Evolutionary conservation across 64 coral and sea anemone genomes (phyloP).

Genomic region (Stylophora pistillata): DNA sequence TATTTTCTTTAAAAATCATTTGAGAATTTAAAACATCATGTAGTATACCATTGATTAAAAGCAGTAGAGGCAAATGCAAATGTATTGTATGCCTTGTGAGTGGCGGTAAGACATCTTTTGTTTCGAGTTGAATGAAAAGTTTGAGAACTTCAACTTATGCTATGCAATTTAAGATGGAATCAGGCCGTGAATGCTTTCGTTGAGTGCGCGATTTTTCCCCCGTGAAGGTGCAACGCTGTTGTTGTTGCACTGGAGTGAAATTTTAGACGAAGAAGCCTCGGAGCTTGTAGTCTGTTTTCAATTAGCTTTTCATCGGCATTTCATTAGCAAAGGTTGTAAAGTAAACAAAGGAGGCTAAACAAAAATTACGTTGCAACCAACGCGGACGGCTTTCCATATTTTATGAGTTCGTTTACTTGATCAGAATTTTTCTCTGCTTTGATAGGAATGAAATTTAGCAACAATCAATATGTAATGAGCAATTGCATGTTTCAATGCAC

Average conservation of each 20-base stretch:
- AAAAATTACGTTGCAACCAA: conserved; percentile 32
- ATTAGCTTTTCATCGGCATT: conserved; percentile 38
- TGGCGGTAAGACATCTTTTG: not conserved
- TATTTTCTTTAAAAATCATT: not conserved
- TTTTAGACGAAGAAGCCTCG: not conserved
- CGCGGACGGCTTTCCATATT: not conserved
- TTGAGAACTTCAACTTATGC: not conserved
- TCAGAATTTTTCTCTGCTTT: not conserved
- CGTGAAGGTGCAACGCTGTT: not conserved
- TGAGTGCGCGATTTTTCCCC: too few species aligned
- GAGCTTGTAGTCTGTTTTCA: not conserved
- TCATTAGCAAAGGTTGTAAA: conserved; percentile 21
- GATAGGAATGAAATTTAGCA: not conserved
- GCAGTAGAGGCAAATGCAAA: not conserved
- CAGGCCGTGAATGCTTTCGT: not conserved
- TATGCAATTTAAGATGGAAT: not conserved
- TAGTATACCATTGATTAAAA: not conserved
- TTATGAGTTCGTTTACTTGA: not conserved
- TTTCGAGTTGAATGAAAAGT: not conserved
- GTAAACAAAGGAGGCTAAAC: conserved; percentile 24
- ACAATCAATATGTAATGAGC: too few species aligned
- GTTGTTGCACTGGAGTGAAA: not conserved
- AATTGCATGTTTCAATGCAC: too few species aligned
- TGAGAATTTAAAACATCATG: not conserved
- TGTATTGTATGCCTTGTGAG: not conserved